Conservation (phyloP, 2,113 vertebrate genomes). For the Aleadryas rufinucha region DNA sequence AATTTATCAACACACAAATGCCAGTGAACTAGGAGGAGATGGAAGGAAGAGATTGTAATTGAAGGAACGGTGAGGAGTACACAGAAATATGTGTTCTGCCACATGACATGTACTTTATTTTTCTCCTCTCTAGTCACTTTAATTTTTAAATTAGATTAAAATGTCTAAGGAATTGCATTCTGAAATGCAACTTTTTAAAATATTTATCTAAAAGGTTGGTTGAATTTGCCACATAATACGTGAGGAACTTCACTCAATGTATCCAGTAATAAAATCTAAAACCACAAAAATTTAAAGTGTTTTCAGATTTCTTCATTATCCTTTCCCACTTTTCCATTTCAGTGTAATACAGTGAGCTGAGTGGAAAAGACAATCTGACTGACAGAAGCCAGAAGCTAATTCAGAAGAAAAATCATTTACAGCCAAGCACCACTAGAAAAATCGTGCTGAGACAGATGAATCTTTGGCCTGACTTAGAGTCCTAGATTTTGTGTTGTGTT, state of each 20-base stretch:
- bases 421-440: neutral
- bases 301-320: neutral
- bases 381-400: neutral
- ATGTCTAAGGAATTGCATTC: neutral
- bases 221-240: neutral
- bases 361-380: neutral
- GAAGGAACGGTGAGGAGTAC: neutral
- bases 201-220: neutral
- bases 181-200: neutral
- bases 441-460: rapidly evolving
- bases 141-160: neutral
- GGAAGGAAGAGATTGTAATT: neutral
- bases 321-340: neutral
- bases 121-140: neutral
- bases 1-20: neutral
- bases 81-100: neutral
- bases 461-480: neutral
- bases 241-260: neutral
- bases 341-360: neutral
- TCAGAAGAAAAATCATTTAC: neutral
- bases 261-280: neutral
- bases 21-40: neutral
- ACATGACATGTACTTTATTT: neutral
- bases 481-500: neutral
- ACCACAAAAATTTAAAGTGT: neutral